These are phyloP conservation scores for Engraulis encrasicolus DNA, from an alignment of 2,113 vertebrate genomes.

Conservation along the genomic window DNA sequence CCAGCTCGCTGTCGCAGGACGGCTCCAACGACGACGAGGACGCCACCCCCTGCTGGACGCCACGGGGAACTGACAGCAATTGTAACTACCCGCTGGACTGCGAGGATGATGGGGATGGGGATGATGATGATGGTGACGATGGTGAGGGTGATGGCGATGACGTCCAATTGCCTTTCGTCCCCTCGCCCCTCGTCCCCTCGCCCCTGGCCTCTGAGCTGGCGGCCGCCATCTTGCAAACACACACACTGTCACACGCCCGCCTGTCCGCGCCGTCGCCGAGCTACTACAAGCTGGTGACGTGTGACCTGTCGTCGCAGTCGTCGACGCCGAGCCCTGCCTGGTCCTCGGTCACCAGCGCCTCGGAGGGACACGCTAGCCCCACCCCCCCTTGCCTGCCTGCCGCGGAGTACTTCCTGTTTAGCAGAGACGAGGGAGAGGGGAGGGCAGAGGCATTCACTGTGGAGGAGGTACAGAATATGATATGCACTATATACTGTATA, in stretches of 20 bases:
- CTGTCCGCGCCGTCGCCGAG: slow-evolving; percentile 90
- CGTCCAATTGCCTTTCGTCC: too few relatives aligned
- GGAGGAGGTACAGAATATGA: not conserved
- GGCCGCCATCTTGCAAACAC: slow-evolving; percentile 85
- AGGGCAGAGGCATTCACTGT: not conserved
- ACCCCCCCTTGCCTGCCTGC: too few relatives aligned
- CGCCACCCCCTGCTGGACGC: slow-evolving; percentile 75
- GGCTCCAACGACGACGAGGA: too few relatives aligned
- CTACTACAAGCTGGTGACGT: slow-evolving; percentile 95
- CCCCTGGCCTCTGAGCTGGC: slow-evolving; percentile 82
- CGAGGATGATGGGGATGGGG: too few relatives aligned
- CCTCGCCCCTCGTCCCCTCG: slow-evolving; percentile 69
- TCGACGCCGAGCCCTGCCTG: slow-evolving; percentile 87
- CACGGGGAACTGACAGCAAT: slow-evolving; percentile 86
- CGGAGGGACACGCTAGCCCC: slow-evolving; percentile 81
- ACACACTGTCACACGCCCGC: slow-evolving; percentile 83
- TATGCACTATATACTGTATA: not conserved
- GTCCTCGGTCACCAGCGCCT: slow-evolving; percentile 86
- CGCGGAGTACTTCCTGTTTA: slow-evolving; percentile 82
- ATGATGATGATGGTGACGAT: too few relatives aligned
- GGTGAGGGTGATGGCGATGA: too few relatives aligned
- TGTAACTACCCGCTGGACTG: slow-evolving; percentile 84
- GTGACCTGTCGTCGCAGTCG: slow-evolving; percentile 92
- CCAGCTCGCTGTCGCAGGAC: slow-evolving; percentile 38
- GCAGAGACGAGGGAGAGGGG: slow-evolving; percentile 42